These are phyloP conservation scores for Elaphurus davidianus DNA, from an alignment of 2,113 vertebrate species.

Conservation along the genomic window DNA sequence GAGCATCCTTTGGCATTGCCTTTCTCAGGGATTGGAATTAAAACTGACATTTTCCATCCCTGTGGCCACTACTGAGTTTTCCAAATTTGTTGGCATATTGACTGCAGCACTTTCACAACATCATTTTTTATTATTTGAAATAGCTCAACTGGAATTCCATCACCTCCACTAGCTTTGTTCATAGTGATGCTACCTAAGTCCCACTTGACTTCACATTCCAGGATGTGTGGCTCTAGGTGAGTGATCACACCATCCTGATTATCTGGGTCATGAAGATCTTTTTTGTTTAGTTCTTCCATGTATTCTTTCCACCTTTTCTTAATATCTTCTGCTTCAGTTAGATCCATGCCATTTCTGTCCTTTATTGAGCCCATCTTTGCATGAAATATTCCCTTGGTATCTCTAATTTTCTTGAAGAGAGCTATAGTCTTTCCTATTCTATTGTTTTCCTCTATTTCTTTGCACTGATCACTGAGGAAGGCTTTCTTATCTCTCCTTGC, in stretches of 20 bases:
- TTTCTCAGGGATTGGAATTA: neutral
- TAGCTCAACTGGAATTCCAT: neutral
- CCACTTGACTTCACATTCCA: neutral
- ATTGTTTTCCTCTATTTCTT: neutral
- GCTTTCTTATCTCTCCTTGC: neutral
- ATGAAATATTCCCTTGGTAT: neutral
- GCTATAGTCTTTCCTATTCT: neutral
- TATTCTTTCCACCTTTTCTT: neutral
- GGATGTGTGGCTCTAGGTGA: neutral
- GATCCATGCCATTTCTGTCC: neutral
- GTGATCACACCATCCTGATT: neutral
- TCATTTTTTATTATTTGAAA: neutral
- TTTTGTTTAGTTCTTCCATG: neutral
- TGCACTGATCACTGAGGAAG: neutral
- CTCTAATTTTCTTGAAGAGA: neutral
- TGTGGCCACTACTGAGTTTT: neutral
- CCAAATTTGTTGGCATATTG: neutral
- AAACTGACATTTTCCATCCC: neutral
- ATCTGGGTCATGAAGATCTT: neutral
- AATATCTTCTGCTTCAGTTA: neutral
- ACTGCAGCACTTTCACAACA: neutral
- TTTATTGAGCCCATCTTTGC: neutral
- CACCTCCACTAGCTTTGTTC: neutral
- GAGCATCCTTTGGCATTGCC: neutral
- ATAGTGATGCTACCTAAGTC: neutral